Base-by-base conservation (phyloP, 2,888 invertebrate genomes). In the Melolontha melolontha region DNA sequence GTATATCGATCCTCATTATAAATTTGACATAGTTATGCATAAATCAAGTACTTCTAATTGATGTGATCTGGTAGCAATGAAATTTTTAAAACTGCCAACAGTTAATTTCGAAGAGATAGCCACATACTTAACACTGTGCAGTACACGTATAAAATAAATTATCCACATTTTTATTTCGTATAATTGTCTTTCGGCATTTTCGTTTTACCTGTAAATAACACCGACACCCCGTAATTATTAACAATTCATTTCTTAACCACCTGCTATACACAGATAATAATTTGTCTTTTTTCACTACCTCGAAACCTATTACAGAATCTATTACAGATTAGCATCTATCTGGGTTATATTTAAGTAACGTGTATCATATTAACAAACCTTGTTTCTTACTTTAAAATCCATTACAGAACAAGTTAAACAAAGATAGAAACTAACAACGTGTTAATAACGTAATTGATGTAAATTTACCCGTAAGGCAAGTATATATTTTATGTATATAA, bases 251-350 rank as follows among this genome's bases (percentile, higher is more conserved):
- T 27, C 66, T 70, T 69, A 66, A 66, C 64, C 65, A 64, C 68
- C 71, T 70, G 68, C 68, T 66, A 54, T 70, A 64, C 49, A 34
- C 34, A 69, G 67, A 71, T 63, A 67, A 63, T 40, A 64, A 57
- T 66, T 70, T 62, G 67, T 71, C 67, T 67, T 70, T 73, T 70
- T 70, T 68, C 66, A 67, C 44, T 59, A 27, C 52, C 51, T 52
- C 52, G 54, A 63, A 70, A 67, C 67, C 72, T 66, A 71, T 73
- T 73, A 73, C 69, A 73, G 71, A 71, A 73, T 73, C 71, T 73
- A 73, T 73, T 71, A 73, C 65, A 71, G 73, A 73, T 73, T 71
- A 72, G 47, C 65, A 69, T 74, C 70, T 70, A 67, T 42, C 59
- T 68, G 63, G 67, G 51, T 51, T 66, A 52, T 55, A 42, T 64